phyloP scores from a whole-genome alignment of 1,140 invertebrate species.

The Pseudomyrmex pallidus region DNA sequence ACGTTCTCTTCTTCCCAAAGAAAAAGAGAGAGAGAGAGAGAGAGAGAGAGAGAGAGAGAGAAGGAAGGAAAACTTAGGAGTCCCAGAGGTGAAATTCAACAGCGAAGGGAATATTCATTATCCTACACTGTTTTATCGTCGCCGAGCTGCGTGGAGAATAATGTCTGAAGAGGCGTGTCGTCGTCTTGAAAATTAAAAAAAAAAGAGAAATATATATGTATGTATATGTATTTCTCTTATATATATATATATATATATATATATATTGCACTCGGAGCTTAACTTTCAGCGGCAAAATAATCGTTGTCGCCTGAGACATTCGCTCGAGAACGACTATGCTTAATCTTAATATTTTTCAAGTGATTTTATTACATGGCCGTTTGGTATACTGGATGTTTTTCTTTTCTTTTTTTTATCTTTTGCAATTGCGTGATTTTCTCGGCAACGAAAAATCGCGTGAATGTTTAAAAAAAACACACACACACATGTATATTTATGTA shows the following conservation, averaged over 20 bases:
- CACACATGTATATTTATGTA: no score
- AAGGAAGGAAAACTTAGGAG: constrained; percentile 14
- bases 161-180: constrained; percentile 23
- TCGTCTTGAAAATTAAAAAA: constrained; percentile 44
- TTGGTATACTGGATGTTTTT: not conserved
- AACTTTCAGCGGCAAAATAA: constrained; percentile 51
- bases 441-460: not conserved
- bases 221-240: not conserved
- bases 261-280: not conserved
- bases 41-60: no score
- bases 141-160: not conserved
- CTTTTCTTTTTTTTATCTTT: not conserved
- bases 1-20: constrained; percentile 9
- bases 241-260: not conserved
- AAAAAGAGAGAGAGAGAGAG: no score
- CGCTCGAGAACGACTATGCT: not conserved
- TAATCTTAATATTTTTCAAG: constrained; percentile 53
- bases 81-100: constrained; percentile 5
- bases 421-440: not conserved
- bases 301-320: not conserved
- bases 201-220: not conserved
- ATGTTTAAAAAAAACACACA: constrained; percentile 21
- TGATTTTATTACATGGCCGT: constrained; percentile 34
- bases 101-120: constrained; percentile 51
- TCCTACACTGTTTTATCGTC: constrained; percentile 5